These are phyloP conservation scores for Netelia inedita DNA, from an alignment of 2,888 invertebrate species.

Conservation along the genomic window DNA sequence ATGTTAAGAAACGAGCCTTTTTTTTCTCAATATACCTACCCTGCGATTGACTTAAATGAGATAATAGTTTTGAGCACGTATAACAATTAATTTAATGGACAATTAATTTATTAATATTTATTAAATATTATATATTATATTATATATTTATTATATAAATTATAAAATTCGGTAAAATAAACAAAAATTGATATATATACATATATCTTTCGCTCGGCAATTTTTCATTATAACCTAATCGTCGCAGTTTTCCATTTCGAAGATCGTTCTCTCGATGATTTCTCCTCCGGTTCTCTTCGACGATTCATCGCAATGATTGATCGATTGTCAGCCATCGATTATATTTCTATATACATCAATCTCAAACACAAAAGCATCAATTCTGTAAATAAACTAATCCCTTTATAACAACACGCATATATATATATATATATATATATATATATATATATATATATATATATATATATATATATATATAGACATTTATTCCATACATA, in stretches of 20 bases:
- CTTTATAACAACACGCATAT: neutral
- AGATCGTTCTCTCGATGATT: neutral
- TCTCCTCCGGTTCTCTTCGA: neutral
- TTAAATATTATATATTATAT: too few relatives aligned
- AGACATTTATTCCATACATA: conserved; percentile 5
- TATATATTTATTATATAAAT: too few relatives aligned
- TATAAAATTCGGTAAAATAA: too few relatives aligned
- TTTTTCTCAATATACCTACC: too few relatives aligned
- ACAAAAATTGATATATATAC: too few relatives aligned
- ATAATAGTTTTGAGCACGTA: too few relatives aligned
- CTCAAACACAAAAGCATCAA: neutral
- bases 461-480: conserved; percentile 24
- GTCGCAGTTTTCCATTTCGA: neutral
- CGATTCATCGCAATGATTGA: neutral
- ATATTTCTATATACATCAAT: neutral
- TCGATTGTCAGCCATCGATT: neutral
- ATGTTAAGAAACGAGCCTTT: too few relatives aligned
- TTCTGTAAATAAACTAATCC: neutral
- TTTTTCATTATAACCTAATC: neutral
- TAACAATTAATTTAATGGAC: too few relatives aligned
- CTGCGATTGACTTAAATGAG: too few relatives aligned
- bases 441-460: conserved; percentile 2
- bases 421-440: conserved; percentile 20
- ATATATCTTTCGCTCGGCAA: neutral
- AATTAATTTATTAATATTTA: too few relatives aligned